Base-by-base conservation (phyloP, 2,888 invertebrate species). In the Eretmocerus hayati region DNA sequence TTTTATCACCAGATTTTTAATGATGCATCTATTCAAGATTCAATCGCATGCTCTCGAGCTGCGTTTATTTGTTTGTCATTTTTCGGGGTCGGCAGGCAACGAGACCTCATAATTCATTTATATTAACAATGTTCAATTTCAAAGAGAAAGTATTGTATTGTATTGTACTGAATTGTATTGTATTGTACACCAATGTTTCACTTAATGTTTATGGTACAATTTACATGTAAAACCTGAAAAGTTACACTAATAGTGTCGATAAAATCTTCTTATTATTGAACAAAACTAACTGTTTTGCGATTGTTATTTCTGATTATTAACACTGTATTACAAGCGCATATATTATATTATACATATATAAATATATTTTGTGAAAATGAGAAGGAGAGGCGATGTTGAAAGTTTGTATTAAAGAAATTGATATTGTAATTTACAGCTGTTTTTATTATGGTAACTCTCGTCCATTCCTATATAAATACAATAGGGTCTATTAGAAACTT, bases 281-380 rank as follows among this genome's bases (percentile, higher is more conserved):
- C 48, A 51, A 54, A 52, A 54, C 54, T 54, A 54, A 54, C 51
- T 49, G 51, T 54, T 53, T 54, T 52, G 51, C 54, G 46, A 54
- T 54, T 54, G 54, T 54, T 54, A 54, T 54, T 53, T 48, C 31
- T 52, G 54, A 54, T 52, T 54, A 54, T 54, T 54, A 54, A 54
- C 54, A 54, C 46, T 51, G 44, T 54, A 53, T 46, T 51, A 52
- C 54, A 52, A 38, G 50, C 48, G 46, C 48, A 50, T 54, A 32
- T 42, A 43, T 45, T 38, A 40, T 52, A 46, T 48, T n/a, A n/a
- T n/a, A n/a, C n/a, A n/a, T n/a, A n/a, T n/a, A n/a, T n/a, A n/a
- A n/a, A n/a, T n/a, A n/a, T n/a, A n/a, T n/a, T n/a, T n/a, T n/a
- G 42, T 6, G 8, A 11, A 38, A 20, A 36, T 38, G 35, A 53